Percentiles rank a stretch among this genome's conserved stretches.
These are phyloP conservation scores for Chrysochloris asiatica DNA, from an alignment of 2,113 vertebrate species.

Conservation along the genomic window DNA sequence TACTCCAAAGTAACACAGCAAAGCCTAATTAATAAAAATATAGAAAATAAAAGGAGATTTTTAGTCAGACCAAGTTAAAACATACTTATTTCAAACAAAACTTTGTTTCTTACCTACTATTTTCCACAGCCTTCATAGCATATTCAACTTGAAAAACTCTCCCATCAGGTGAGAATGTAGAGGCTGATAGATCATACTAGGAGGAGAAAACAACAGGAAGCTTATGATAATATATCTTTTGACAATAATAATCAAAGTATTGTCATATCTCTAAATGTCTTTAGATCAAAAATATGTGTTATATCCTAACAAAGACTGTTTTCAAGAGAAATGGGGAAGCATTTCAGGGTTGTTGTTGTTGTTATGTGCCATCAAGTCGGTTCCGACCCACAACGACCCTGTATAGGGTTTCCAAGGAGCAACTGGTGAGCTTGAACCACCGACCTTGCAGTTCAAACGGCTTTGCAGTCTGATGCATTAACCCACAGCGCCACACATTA, in stretches of 20 bases:
- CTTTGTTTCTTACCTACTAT: slow-evolving; percentile 92
- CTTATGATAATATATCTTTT: not conserved
- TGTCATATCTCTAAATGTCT: not conserved
- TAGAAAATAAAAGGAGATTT: slow-evolving; percentile 2
- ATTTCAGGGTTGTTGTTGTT: too few species aligned
- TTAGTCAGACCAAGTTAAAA: slow-evolving; percentile 33
- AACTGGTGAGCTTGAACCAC: too few species aligned
- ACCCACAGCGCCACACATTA: too few species aligned
- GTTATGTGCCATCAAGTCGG: too few species aligned
- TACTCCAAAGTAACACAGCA: slow-evolving; percentile 52
- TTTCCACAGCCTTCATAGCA: slow-evolving; percentile 99
- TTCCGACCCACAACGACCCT: too few species aligned
- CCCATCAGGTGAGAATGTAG: slow-evolving; percentile 98
- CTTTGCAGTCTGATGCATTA: too few species aligned
- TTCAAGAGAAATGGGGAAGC: not conserved
- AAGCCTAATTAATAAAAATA: slow-evolving; percentile 38
- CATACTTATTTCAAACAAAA: slow-evolving; percentile 48
- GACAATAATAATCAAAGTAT: not conserved
- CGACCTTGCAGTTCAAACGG: too few species aligned
- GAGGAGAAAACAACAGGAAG: slow-evolving; percentile 45
- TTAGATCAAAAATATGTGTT: not conserved
- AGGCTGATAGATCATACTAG: slow-evolving; percentile 97
- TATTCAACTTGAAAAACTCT: slow-evolving; percentile 99
- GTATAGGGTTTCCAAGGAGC: too few species aligned
- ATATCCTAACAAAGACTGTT: slow-evolving; percentile 15